Evolutionary conservation across 2,888 invertebrate genomes (phyloP), one percentile per base, ranked within the genome.

Genomic region (Napeogenes inachia): DNA sequence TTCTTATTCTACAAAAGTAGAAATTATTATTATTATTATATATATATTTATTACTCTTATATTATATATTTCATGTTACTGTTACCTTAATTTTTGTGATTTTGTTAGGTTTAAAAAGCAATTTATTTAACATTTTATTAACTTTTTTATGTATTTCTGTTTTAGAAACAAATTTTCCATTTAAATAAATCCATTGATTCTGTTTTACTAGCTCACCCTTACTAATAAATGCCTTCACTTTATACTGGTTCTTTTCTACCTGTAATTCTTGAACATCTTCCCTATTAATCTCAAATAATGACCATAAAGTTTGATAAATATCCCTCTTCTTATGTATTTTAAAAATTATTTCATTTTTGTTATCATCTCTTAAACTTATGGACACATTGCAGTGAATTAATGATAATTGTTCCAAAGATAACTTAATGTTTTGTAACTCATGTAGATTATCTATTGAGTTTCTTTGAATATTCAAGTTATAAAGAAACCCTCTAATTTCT

Each of bases 351-450:
- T 92, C 89, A 59, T 92, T 91, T 54, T 81, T 89, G 0, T 84
- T 80, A 73, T 95, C 94, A 79, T 96, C 93, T 70, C 94, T 86
- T 57, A 96, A 79, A 64, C 93, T 93, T 69, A 96, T 90, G 10
- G 95, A 94, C 71, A 93, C 90, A 59, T 91, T 80, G 56, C 91
- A 92, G 75, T 95, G 92, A 38, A 93, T 91, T 60, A 96, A 77
- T n/a, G 94, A 92, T 59, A 95, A 75, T 56, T 89, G 87, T 76
- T 93, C 92, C 54, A 96, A 74, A 57, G 90, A 84, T 58, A 75
- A 81, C 74, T 92, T 92, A 54, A 95, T 91, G 46, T 89, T 87
- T 73, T 93, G 92, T 13, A 94, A 68, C 73, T 94, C 93, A 64
- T 92, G 77, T 13, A 89, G 76, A 45, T 80, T 74, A 70, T 92